phyloP scores from a whole-genome alignment of 2,888 invertebrate species.

The Dyspetes luteomarginatus region DNA sequence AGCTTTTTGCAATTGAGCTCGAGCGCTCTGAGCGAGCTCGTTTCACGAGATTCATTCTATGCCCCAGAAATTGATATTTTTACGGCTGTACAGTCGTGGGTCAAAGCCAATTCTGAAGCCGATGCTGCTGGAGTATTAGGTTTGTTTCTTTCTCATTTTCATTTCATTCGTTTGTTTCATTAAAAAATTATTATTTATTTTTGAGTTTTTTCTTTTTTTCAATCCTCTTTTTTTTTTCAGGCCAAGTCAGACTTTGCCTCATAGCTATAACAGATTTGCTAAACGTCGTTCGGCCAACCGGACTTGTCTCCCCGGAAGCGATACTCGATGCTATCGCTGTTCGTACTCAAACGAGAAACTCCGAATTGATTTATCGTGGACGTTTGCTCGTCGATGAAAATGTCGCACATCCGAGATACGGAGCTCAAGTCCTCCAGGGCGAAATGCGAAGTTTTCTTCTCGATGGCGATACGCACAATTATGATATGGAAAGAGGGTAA shows the following conservation, averaged over 20 bases:
- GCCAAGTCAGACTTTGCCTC: conserved; percentile 89
- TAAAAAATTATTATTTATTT: conserved; percentile 29
- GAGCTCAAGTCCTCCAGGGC: conserved; percentile 94
- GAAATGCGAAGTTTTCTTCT: conserved; percentile 95
- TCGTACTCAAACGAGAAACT: conserved; percentile 91
- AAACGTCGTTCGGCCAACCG: conserved; percentile 94
- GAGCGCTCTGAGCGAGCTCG: conserved; percentile 92
- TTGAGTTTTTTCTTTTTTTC: conserved; percentile 42
- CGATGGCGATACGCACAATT: conserved; percentile 93
- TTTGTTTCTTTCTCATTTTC: conserved; percentile 66
- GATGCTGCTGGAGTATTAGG: conserved; percentile 79
- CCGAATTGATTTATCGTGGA: conserved; percentile 93
- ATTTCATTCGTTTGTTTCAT: neutral
- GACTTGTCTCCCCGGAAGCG: conserved; percentile 93
- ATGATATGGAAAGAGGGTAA: conserved; percentile 96
- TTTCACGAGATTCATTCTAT: conserved; percentile 97
- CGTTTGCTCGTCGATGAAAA: conserved; percentile 95
- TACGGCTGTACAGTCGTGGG: conserved; percentile 94
- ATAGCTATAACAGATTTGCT: conserved; percentile 95
- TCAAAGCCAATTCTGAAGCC: conserved; percentile 89
- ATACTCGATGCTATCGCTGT: conserved; percentile 97
- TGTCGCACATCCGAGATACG: conserved; percentile 92
- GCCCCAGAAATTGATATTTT: conserved; percentile 98
- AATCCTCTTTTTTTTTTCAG: conserved; percentile 64
- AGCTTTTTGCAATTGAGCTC: conserved; percentile 93